phyloP scores from a whole-genome alignment of 2,888 invertebrate species.

The Sinhomidia bicolor region DNA sequence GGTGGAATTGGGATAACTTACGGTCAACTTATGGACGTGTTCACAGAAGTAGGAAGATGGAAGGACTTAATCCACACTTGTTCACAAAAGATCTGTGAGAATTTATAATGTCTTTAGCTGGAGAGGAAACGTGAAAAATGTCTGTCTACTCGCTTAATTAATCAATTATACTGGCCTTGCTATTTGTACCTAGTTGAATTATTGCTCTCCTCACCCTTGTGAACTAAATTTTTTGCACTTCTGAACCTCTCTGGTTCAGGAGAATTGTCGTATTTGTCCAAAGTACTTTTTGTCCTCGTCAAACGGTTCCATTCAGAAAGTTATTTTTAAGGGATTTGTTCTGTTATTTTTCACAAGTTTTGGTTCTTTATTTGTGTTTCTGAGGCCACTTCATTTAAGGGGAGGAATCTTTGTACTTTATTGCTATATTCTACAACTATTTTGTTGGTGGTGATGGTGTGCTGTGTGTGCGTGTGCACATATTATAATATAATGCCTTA shows the following conservation, averaged over 20 bases:
- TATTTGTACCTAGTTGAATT: slow-evolving; percentile 48
- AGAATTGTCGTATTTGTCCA: background rate
- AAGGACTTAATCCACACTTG: slow-evolving; percentile 5
- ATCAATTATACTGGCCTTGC: slow-evolving; percentile 63
- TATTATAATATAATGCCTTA: slow-evolving; percentile 5
- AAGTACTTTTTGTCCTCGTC: slow-evolving; percentile 29
- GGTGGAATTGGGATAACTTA: slow-evolving; percentile 20
- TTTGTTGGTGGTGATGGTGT: slow-evolving; percentile 33
- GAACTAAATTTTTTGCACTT: background rate
- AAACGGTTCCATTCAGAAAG: slow-evolving; percentile 57
- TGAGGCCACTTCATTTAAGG: slow-evolving; percentile 64
- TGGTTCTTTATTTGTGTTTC: slow-evolving; percentile 53
- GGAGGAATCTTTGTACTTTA: slow-evolving; percentile 69
- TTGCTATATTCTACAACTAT: slow-evolving; percentile 45
- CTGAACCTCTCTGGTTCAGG: slow-evolving; percentile 3
- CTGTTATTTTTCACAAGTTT: slow-evolving; percentile 56
- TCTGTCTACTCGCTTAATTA: slow-evolving; percentile 56
- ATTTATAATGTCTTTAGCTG: slow-evolving; percentile 17
- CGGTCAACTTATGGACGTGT: slow-evolving; percentile 55
- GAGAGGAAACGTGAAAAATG: slow-evolving; percentile 35
- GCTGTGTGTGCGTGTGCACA: slow-evolving; percentile 29
- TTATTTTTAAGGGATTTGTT: slow-evolving; percentile 52
- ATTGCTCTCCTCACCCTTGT: slow-evolving; percentile 17
- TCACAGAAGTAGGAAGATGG: slow-evolving; percentile 33
- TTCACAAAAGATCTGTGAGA: slow-evolving; percentile 16